phyloP scores from a whole-genome alignment of 2,888 invertebrate species.

The Phania funesta region DNA sequence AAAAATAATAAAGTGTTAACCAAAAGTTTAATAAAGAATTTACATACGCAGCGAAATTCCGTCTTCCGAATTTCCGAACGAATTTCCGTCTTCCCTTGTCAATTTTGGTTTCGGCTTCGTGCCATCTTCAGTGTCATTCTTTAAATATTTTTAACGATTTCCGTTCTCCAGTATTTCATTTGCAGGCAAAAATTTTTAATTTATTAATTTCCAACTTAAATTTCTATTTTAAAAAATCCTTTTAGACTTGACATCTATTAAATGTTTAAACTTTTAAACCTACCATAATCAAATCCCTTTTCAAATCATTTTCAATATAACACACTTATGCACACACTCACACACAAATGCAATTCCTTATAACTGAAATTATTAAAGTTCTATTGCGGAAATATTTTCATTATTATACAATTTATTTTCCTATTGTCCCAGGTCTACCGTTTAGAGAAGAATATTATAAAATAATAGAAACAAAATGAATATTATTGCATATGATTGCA shows the following conservation, averaged over 20 bases:
- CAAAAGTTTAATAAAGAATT: no score
- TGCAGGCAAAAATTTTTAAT: not conserved
- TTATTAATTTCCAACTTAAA: not conserved
- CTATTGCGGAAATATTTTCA: constrained; percentile 38
- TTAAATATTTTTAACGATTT: no score
- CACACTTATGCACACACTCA: not conserved
- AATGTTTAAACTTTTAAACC: constrained; percentile 45
- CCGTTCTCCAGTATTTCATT: no score
- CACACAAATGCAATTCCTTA: not conserved
- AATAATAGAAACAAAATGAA: constrained; percentile 46
- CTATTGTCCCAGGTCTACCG: constrained; percentile 16
- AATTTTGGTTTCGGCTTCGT: no score
- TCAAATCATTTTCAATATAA: constrained; percentile 21
- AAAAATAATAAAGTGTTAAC: no score
- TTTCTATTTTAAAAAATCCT: constrained; percentile 16
- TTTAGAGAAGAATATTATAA: not conserved
- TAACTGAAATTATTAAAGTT: constrained; percentile 13
- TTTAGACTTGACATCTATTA: constrained; percentile 42
- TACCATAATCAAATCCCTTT: constrained; percentile 32
- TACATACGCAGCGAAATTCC: no score
- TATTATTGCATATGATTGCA: constrained; percentile 64
- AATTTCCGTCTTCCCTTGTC: no score
- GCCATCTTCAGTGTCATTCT: no score
- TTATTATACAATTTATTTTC: constrained; percentile 48
- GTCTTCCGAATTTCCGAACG: no score